Evolutionary conservation across 2,888 invertebrate genomes (phyloP).

Genomic region (Lutraria lutraria): DNA sequence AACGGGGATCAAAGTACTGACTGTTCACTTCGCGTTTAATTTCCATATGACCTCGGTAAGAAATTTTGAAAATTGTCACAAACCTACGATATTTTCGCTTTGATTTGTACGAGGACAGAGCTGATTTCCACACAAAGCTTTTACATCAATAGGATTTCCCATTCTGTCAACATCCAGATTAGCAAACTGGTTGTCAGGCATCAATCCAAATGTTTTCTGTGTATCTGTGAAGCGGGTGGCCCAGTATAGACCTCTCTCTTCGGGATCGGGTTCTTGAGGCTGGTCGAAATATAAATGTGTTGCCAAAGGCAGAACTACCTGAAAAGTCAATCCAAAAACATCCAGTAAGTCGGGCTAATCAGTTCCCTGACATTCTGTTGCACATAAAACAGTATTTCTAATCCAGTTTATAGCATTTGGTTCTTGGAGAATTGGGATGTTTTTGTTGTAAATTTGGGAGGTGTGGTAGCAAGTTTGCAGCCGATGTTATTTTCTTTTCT

Average conservation of each 20-base stretch:
- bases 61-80: background rate
- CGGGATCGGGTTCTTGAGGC: constrained; percentile 82
- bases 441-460: too few relatives aligned
- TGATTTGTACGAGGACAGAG: constrained; percentile 75
- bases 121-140: constrained; percentile 71
- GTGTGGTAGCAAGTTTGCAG: too few relatives aligned
- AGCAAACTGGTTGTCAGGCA: constrained; percentile 78
- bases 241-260: constrained; percentile 84
- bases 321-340: background rate
- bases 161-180: constrained; percentile 75
- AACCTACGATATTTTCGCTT: constrained; percentile 83
- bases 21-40: too few relatives aligned
- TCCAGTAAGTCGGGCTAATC: too few relatives aligned
- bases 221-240: constrained; percentile 82
- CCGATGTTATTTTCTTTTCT: too few relatives aligned
- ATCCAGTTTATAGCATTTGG: too few relatives aligned
- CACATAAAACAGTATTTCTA: too few relatives aligned
- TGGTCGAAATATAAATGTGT: constrained; percentile 83
- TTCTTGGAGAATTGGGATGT: too few relatives aligned
- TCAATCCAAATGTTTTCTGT: constrained; percentile 78
- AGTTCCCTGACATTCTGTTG: too few relatives aligned
- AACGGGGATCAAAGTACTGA: too few relatives aligned
- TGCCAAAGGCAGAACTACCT: constrained; percentile 82
- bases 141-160: constrained; percentile 73
- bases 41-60: too few relatives aligned